Percentiles rank a stretch among this genome's conserved stretches.
Conservation (phyloP, 2,888 invertebrate genomes). For the Platerodrilus igneus region DNA sequence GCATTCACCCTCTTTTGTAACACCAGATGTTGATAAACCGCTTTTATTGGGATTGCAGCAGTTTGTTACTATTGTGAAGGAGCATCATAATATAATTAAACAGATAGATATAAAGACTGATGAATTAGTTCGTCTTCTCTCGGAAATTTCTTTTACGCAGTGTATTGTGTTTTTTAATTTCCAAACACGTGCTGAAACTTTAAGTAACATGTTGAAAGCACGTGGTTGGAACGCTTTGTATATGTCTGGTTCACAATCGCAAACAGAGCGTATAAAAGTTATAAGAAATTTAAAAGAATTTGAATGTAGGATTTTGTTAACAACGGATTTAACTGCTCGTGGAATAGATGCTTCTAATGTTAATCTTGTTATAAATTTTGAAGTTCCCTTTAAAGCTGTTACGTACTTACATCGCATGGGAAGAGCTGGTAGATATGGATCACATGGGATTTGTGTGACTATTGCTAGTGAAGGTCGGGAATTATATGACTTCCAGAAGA, state of each 20-base stretch:
- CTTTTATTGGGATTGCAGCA: constrained; percentile 80
- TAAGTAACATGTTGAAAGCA: constrained; percentile 65
- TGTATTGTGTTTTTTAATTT: constrained; percentile 89
- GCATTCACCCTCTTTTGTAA: constrained; percentile 69
- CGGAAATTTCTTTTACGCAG: constrained; percentile 75
- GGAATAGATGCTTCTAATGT: constrained; percentile 94
- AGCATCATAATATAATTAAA: constrained; percentile 59
- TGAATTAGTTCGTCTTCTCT: constrained; percentile 63
- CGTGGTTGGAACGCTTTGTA: constrained; percentile 74
- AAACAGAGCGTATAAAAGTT: constrained; percentile 69
- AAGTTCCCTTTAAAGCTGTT: constrained; percentile 71
- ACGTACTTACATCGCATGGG: constrained; percentile 95
- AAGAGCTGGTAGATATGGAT: constrained; percentile 90
- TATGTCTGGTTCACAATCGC: constrained; percentile 76
- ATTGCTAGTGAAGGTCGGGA: constrained; percentile 67
- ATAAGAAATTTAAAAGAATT: constrained; percentile 74
- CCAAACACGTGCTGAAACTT: constrained; percentile 75
- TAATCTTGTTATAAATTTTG: constrained; percentile 89
- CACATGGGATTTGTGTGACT: constrained; percentile 74
- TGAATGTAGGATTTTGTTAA: constrained; percentile 78
- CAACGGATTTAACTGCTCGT: constrained; percentile 87
- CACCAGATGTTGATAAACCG: constrained; percentile 63
- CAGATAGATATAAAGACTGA: constrained; percentile 65
- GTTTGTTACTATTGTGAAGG: constrained; percentile 61
- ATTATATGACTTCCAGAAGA: constrained; percentile 52